Evolutionary conservation across 2,888 invertebrate species (phyloP).

Genomic region (Sinhomidia bicolor): DNA sequence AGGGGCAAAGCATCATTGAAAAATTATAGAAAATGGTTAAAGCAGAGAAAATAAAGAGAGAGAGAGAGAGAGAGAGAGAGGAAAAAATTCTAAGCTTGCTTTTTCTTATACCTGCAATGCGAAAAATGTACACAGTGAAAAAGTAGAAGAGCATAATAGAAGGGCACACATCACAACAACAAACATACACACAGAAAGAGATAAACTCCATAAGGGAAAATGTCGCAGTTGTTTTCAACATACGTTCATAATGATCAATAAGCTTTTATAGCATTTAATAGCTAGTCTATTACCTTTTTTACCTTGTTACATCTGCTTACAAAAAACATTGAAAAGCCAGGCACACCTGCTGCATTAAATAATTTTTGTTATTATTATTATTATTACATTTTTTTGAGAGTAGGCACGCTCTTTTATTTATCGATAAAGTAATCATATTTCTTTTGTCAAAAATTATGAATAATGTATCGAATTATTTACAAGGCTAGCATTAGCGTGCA

Average conservation of each 20-base stretch:
- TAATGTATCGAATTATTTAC: too few species aligned
- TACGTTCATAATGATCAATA: conserved; percentile 43
- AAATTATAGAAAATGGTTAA: neutral
- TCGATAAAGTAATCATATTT: too few species aligned
- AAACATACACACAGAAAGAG: too few species aligned
- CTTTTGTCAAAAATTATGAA: too few species aligned
- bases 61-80: too few species aligned
- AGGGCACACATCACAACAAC: neutral
- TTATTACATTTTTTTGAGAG: too few species aligned
- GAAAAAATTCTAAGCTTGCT: too few species aligned
- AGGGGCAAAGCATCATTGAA: neutral
- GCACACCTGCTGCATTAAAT: conserved; percentile 24
- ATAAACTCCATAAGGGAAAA: neutral
- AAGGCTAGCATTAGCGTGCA: too few species aligned
- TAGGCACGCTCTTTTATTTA: too few species aligned
- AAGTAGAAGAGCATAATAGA: neutral
- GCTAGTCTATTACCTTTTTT: conserved; percentile 15
- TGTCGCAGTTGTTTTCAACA: neutral
- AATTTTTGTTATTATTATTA: too few species aligned
- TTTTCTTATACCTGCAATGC: conserved; percentile 37
- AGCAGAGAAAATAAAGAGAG: neutral
- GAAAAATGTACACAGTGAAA: neutral
- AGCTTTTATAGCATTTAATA: conserved; percentile 45
- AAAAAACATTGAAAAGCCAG: neutral
- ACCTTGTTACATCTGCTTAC: conserved; percentile 21